phyloP scores from a whole-genome alignment of 2,888 invertebrate species.

The Argynnis bischoffii region DNA sequence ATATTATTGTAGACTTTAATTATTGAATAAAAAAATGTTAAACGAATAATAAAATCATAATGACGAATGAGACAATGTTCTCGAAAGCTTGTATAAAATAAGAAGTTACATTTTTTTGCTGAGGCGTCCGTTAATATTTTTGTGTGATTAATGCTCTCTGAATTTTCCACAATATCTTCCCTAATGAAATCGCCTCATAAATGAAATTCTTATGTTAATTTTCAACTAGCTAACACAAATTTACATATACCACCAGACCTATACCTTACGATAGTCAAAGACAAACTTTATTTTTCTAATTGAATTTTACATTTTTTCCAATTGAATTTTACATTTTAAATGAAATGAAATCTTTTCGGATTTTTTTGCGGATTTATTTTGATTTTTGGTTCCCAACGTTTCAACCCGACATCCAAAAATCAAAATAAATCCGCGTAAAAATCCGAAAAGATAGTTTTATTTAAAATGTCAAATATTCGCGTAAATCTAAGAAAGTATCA shows the following conservation, averaged over 20 bases:
- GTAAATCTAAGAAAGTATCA: too few species aligned
- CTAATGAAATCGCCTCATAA: constrained; percentile 6
- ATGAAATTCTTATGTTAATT: constrained; percentile 2
- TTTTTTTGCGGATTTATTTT: too few species aligned
- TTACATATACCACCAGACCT: not conserved
- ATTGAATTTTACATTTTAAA: too few species aligned
- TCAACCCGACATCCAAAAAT: too few species aligned
- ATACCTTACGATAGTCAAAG: too few species aligned
- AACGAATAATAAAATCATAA: constrained; percentile 22
- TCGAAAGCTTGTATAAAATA: constrained; percentile 25
- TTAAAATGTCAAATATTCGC: too few species aligned
- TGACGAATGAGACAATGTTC: constrained; percentile 25
- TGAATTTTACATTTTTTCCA: too few species aligned
- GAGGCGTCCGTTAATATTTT: constrained; percentile 12
- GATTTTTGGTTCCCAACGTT: too few species aligned
- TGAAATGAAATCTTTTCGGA: too few species aligned
- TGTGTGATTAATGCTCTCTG: constrained; percentile 24
- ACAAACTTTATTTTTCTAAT: too few species aligned
- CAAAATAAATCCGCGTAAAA: too few species aligned
- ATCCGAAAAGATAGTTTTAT: too few species aligned
- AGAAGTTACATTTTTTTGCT: constrained; percentile 23
- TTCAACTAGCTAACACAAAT: not conserved
- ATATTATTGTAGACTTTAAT: not conserved
- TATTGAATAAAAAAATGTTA: not conserved
- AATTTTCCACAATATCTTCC: not conserved